Evolutionary conservation across 2,888 invertebrate genomes (phyloP), one percentile per base, ranked within the genome.

Genomic region (Ectemnius lituratus): DNA sequence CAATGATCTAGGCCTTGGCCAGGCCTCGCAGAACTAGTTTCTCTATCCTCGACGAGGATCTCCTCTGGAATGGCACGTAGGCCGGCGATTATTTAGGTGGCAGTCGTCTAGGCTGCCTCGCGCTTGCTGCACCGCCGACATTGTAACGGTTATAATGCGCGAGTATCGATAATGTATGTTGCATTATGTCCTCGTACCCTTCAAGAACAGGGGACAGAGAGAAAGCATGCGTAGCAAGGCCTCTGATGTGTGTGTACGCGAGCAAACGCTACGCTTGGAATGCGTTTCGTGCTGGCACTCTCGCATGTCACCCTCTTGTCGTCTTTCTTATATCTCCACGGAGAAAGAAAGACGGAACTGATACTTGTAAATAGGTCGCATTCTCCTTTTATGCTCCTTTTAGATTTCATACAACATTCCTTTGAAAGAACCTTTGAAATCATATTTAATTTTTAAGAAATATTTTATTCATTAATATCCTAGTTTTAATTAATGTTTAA

Each of bases 31-130:
- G 72, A 86, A 85, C 85, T 86, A 85, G 85, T 85, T 86, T 81
- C 79, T 70, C 80, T 86, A 86, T 86, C 84, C 86, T 71, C 56
- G 72, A 68, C 52, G 81, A 79, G 77, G 75, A 86, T 86, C 85
- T 82, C 79, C 75, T 75, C 76, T 79, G 68, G 84, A 82, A 82
- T 71, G 76, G 72, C 73, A 74, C 78, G 81, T 75, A 82, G 80
- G 82, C 78, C 74, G 81, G 69, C 76, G 84, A 84, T 83, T 83
- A 82, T 83, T 82, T 74, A 80, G 37, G 76, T 73, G 76, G 82
- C 70, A 73, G 37, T 11, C 37, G 37, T 37, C 37, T 37, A 11
- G 37, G 28, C 28, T 37, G 28, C 8, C 79, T 82, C 82, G 69
- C 73, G 61, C 62, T 67, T 23, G 58, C 60, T 61, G 58, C 69